Conservation (phyloP, 2,113 vertebrate species). For the Lasiurus borealis region DNA sequence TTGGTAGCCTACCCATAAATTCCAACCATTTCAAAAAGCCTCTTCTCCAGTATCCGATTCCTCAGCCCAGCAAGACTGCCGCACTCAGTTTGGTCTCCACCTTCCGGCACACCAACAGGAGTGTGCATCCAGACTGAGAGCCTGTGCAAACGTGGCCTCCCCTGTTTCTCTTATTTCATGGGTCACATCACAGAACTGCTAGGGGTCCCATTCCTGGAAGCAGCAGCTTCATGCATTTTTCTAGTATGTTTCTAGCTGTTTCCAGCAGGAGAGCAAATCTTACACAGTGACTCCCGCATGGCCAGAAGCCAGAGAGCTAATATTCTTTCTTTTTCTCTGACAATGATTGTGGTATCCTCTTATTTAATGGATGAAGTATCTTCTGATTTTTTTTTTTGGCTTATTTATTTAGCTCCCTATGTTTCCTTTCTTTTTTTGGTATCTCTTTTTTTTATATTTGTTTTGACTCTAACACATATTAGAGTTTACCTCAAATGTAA, state of each 20-base stretch:
- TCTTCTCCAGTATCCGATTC: neutral
- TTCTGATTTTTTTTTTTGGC: neutral
- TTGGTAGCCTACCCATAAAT: neutral
- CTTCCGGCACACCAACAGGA: neutral
- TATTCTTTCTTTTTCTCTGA: neutral
- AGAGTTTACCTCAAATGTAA: neutral
- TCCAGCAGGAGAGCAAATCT: neutral
- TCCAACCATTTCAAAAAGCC: neutral
- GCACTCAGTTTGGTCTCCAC: accelerated
- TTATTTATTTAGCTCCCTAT: neutral
- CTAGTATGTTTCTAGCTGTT: neutral
- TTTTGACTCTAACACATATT: neutral
- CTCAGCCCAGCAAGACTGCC: neutral
- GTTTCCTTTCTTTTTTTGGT: neutral
- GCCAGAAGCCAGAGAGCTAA: neutral
- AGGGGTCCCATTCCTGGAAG: neutral
- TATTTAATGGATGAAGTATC: neutral
- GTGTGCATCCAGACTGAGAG: neutral
- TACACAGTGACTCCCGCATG: neutral
- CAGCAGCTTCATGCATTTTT: neutral
- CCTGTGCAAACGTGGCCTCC: neutral
- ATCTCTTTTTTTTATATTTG: neutral
- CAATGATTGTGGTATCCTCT: neutral
- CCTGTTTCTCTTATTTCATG: neutral
- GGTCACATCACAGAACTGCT: neutral